phyloP scores from a whole-genome alignment of 2,797 vertebrate genomes.

The Sphenodon punctatus region DNA sequence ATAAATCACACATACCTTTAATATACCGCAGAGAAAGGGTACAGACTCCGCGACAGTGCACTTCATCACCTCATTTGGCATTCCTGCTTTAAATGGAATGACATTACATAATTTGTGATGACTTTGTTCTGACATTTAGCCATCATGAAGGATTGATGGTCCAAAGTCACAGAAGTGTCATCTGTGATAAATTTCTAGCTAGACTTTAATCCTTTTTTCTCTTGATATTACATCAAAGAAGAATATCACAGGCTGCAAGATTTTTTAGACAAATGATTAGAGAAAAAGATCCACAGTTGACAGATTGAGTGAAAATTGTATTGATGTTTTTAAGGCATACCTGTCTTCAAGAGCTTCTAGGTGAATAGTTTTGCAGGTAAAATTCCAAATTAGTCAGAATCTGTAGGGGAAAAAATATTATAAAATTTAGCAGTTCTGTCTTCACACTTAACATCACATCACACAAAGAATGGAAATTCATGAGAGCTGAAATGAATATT shows the following conservation, averaged over 20 bases:
- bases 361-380: not conserved
- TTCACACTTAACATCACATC: too few relatives aligned
- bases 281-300: conserved; percentile 49
- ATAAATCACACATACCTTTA: conserved; percentile 54
- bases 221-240: conserved; percentile 66
- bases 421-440: not conserved
- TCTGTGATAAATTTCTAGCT: conserved; percentile 64
- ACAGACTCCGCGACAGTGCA: conserved; percentile 17
- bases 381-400: conserved; percentile 1
- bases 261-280: conserved; percentile 65
- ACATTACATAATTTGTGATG: conserved; percentile 62
- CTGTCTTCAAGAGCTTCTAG: conserved; percentile 13
- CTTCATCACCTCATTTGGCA: conserved; percentile 57
- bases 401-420: conserved; percentile 1
- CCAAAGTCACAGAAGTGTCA: conserved; percentile 70
- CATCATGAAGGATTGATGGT: conserved; percentile 54
- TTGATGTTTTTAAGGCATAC: conserved; percentile 39
- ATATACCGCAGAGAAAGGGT: not conserved
- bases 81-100: conserved; percentile 43
- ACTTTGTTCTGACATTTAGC: conserved; percentile 63
- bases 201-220: conserved; percentile 66
- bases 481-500: too few relatives aligned
- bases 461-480: too few relatives aligned
- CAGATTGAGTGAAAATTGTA: conserved; percentile 52
- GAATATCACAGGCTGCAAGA: conserved; percentile 61